phyloP scores from a whole-genome alignment of 2,888 invertebrate species.

The Toxonevra muliebris region DNA sequence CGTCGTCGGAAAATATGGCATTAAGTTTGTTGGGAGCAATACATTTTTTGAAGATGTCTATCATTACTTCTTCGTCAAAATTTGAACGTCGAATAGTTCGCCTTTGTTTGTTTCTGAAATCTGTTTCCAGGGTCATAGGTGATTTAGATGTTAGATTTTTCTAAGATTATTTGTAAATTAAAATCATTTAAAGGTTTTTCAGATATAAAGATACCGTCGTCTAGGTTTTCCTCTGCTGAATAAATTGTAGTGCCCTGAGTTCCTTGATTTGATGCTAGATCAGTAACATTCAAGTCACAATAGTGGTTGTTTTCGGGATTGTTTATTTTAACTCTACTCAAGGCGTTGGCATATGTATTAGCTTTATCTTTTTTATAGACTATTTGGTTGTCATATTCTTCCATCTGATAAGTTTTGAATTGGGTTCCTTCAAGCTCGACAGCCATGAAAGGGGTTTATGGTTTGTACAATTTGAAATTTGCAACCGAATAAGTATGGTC shows the following conservation, averaged over 20 bases:
- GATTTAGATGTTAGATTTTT: slow-evolving; percentile 25
- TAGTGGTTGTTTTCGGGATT: slow-evolving; percentile 10
- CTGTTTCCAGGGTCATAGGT: slow-evolving; percentile 10
- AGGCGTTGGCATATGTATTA: slow-evolving; percentile 40
- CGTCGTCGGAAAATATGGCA: slow-evolving; percentile 28
- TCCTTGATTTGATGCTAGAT: slow-evolving; percentile 19
- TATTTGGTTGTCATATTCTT: slow-evolving; percentile 40
- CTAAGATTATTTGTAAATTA: slow-evolving; percentile 33
- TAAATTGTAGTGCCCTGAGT: slow-evolving; percentile 28
- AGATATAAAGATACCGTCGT: slow-evolving; percentile 21
- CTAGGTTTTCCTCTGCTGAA: slow-evolving; percentile 32
- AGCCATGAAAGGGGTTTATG: slow-evolving; percentile 59
- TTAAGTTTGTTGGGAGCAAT: slow-evolving; percentile 29
- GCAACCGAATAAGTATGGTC: slow-evolving; percentile 55
- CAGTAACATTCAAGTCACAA: slow-evolving; percentile 24
- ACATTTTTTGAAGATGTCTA: slow-evolving; percentile 31
- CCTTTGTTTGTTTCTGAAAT: slow-evolving; percentile 38
- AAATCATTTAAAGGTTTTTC: slow-evolving; percentile 38
- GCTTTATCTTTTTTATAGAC: slow-evolving; percentile 41
- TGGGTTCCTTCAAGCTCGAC: slow-evolving; percentile 56
- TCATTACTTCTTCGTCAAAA: slow-evolving; percentile 27
- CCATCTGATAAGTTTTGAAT: slow-evolving; percentile 50
- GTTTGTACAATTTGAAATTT: slow-evolving; percentile 61
- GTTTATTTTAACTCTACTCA: slow-evolving; percentile 34
- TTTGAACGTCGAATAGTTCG: slow-evolving; percentile 30